These are phyloP conservation scores for Mus spretus DNA, from an alignment of 2,797 vertebrate genomes.

Conservation along the genomic window DNA sequence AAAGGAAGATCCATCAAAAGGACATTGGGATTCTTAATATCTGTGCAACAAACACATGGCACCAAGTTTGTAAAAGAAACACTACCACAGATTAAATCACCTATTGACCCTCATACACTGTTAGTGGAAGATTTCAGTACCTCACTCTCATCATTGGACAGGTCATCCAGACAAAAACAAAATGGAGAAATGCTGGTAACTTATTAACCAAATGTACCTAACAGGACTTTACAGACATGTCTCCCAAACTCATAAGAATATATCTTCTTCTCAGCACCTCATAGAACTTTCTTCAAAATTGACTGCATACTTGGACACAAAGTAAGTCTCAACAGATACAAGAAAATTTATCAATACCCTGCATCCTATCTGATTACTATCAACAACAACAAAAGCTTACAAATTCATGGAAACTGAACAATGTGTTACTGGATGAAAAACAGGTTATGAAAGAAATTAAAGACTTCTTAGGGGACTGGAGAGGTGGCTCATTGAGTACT, in stretches of 20 bases:
- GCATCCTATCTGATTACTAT: not conserved
- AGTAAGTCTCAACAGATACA: not conserved
- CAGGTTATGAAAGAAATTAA: not conserved
- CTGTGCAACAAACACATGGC: not conserved
- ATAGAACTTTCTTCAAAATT: not conserved
- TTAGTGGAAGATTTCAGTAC: not conserved
- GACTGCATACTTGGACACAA: not conserved
- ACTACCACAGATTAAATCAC: not conserved
- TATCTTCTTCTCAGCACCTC: not conserved
- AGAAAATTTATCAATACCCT: not conserved
- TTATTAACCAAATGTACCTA: not conserved
- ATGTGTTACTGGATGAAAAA: not conserved
- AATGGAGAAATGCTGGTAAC: not conserved
- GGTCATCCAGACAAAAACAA: not conserved
- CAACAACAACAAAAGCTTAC: not conserved
- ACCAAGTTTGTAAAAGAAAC: not conserved
- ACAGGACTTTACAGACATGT: not conserved
- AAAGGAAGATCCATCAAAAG: not conserved
- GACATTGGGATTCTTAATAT: not conserved
- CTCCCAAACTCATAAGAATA: not conserved
- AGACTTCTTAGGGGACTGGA: not conserved
- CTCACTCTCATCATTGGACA: not conserved
- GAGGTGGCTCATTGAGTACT: not conserved
- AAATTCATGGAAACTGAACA: not conserved
- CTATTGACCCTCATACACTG: not conserved